These are phyloP conservation scores for Diarsia dahlii DNA, from an alignment of 2,888 invertebrate species.

Conservation along the genomic window DNA sequence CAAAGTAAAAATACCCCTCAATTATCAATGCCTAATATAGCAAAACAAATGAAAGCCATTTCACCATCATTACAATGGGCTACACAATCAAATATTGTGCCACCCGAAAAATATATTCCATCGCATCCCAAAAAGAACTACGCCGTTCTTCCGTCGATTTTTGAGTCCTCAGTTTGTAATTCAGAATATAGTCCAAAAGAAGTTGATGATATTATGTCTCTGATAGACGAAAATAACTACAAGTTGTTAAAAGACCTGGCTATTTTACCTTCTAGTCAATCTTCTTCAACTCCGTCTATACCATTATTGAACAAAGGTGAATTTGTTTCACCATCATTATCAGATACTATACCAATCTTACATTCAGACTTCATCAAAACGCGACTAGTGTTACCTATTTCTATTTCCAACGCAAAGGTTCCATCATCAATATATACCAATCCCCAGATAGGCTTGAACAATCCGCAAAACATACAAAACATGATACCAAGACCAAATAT, in stretches of 20 bases:
- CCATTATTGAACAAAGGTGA: not conserved
- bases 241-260: not conserved
- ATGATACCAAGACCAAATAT: not conserved
- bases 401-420: not conserved
- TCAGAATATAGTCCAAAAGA: not conserved
- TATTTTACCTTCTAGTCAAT: not conserved
- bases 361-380: not conserved
- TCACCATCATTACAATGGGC: not conserved
- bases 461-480: not conserved
- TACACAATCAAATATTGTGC: not conserved
- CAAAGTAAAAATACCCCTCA: not conserved
- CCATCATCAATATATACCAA: not conserved
- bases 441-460: not conserved
- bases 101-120: not conserved
- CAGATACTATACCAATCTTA: not conserved
- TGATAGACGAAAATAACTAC: not conserved
- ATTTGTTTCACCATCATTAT: not conserved
- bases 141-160: not conserved
- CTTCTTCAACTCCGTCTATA: not conserved
- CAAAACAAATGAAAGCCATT: not conserved
- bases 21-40: not conserved
- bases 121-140: not conserved
- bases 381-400: not conserved
- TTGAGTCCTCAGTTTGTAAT: not conserved
- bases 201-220: constrained; percentile 5